Evolutionary conservation across 2,888 invertebrate species (phyloP).

Genomic region (Netelia inedita): DNA sequence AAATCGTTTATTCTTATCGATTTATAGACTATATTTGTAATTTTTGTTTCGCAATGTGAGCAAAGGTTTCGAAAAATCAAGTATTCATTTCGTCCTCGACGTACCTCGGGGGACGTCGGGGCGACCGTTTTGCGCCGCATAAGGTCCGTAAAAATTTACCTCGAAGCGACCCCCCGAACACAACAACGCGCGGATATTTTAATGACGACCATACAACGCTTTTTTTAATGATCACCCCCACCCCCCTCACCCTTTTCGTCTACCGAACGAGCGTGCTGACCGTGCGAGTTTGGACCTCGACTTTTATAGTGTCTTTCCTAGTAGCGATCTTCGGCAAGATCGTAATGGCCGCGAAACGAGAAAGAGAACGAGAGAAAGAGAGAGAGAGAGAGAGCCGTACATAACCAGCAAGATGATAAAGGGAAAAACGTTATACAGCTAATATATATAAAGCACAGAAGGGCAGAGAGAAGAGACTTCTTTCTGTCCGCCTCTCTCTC

Average conservation of each 20-base stretch:
- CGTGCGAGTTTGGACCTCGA: constrained; percentile 70
- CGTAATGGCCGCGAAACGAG: constrained; percentile 68
- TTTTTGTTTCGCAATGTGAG: no score
- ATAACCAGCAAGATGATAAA: constrained; percentile 57
- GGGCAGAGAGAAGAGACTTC: constrained; percentile 46
- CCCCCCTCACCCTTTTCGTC: constrained; percentile 17
- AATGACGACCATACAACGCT: constrained; percentile 69
- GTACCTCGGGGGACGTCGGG: background rate
- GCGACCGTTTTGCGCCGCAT: constrained; percentile 15
- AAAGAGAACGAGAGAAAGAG: constrained; percentile 21
- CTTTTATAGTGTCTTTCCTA: constrained; percentile 81
- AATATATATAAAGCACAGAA: constrained; percentile 24
- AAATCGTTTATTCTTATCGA: no score
- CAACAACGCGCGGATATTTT: constrained; percentile 67
- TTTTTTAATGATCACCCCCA: constrained; percentile 63
- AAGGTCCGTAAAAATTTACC: constrained; percentile 46
- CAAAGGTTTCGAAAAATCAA: background rate
- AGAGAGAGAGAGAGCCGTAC: constrained; percentile 26
- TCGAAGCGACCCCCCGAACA: constrained; percentile 53
- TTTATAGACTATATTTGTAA: no score
- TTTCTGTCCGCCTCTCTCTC: constrained; percentile 12
- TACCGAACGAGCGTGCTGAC: constrained; percentile 58
- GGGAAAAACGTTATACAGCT: constrained; percentile 44
- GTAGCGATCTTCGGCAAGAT: constrained; percentile 75
- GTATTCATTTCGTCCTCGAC: background rate